phyloP scores from a whole-genome alignment of 1,140 invertebrate species.

The Periplaneta americana region DNA sequence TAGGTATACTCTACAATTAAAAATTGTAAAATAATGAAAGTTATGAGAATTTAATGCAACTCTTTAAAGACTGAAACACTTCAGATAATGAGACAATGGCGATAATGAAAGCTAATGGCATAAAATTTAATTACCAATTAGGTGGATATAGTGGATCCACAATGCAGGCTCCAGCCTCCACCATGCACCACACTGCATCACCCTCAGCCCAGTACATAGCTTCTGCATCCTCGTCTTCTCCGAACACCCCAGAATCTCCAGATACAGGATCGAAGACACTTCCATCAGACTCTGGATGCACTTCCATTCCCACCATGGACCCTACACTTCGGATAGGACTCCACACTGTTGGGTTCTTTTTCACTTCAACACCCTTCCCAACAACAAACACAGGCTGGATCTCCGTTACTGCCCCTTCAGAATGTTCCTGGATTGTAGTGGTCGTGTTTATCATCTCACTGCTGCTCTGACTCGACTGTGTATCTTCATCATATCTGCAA shows the following conservation, averaged over 20 bases:
- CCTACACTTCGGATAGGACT: constrained; percentile 76
- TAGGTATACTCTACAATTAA: too few relatives aligned
- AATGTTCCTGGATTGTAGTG: constrained; percentile 7
- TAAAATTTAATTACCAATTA: constrained; percentile 58
- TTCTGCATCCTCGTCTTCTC: constrained; percentile 61
- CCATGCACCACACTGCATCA: constrained; percentile 69
- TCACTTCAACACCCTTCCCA: constrained; percentile 2
- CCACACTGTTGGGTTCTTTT: constrained; percentile 66
- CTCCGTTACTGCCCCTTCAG: not conserved
- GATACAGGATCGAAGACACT: constrained; percentile 65
- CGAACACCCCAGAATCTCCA: constrained; percentile 64
- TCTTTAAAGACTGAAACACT: too few relatives aligned
- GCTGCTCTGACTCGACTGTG: constrained; percentile 7
- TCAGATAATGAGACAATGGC: too few relatives aligned
- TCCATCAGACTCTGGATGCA: constrained; percentile 72
- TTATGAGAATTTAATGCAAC: too few relatives aligned
- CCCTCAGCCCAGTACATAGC: constrained; percentile 67
- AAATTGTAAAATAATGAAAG: too few relatives aligned
- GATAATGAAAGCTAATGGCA: too few relatives aligned
- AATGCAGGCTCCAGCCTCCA: constrained; percentile 70
- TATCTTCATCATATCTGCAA: constrained; percentile 7
- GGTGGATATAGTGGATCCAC: constrained; percentile 62
- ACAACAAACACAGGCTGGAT: not conserved
- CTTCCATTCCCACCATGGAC: constrained; percentile 52
- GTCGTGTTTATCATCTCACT: not conserved